Percentiles rank a stretch among this genome's conserved stretches.
phyloP scores from a whole-genome alignment of 2,888 invertebrate genomes.

The Psylliodes chrysocephalus region DNA sequence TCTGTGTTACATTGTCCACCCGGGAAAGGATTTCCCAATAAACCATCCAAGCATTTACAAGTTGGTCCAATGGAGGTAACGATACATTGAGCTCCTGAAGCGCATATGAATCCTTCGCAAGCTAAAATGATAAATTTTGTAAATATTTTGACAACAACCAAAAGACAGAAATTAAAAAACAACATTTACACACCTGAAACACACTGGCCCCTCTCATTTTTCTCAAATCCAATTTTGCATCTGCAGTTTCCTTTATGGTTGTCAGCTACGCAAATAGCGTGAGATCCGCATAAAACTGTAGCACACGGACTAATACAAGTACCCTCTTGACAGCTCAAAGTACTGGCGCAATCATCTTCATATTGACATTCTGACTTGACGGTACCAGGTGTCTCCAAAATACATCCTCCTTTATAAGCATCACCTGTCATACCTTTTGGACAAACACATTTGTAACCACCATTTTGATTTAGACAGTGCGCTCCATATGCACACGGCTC shows the following conservation, averaged over 20 bases:
- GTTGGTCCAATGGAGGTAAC: conserved; percentile 86
- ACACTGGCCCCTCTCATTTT: conserved; percentile 83
- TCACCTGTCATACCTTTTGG: conserved; percentile 86
- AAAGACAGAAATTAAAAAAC: background rate
- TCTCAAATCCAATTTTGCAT: conserved; percentile 83
- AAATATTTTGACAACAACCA: too few species aligned
- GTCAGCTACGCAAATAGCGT: conserved; percentile 88
- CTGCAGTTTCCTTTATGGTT: conserved; percentile 91
- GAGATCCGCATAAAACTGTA: conserved; percentile 80
- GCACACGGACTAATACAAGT: conserved; percentile 86
- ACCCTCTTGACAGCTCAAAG: conserved; percentile 80
- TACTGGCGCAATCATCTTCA: conserved; percentile 83
- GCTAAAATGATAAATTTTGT: conserved; percentile 70
- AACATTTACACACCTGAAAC: conserved; percentile 74
- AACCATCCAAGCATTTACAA: conserved; percentile 88
- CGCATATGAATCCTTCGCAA: conserved; percentile 82
- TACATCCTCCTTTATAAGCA: conserved; percentile 85
- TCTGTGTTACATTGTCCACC: conserved; percentile 87
- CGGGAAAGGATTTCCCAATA: conserved; percentile 90
- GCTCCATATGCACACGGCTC: conserved; percentile 90
- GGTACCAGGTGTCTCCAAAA: conserved; percentile 67
- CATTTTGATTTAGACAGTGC: conserved; percentile 86
- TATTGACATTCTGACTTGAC: conserved; percentile 74
- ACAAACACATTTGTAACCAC: conserved; percentile 87
- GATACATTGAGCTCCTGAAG: conserved; percentile 85